These are phyloP conservation scores for Arrhopalites spinosus DNA, from an alignment of 2,888 invertebrate species.

Conservation along the genomic window DNA sequence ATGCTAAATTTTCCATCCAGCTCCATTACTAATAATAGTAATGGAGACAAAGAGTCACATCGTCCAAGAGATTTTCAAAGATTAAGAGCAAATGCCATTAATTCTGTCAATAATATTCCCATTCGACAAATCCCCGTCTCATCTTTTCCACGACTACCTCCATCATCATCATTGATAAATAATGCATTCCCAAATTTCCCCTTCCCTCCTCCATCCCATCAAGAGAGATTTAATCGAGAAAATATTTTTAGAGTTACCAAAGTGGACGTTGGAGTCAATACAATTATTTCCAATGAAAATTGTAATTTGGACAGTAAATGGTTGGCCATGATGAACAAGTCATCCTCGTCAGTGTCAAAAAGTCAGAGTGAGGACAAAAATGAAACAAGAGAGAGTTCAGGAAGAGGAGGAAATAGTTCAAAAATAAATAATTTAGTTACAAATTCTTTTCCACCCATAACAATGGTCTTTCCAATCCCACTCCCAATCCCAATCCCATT, in stretches of 20 bases:
- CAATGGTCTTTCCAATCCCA: slow-evolving; percentile 40
- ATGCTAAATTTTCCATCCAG: neutral
- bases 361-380: neutral
- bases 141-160: slow-evolving; percentile 25
- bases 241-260: neutral
- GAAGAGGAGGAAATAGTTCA: neutral
- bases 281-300: neutral
- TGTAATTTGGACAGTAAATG: neutral
- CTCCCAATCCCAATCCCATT: slow-evolving; percentile 46
- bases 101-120: slow-evolving; percentile 9
- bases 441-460: slow-evolving; percentile 22
- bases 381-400: neutral
- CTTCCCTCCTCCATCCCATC: slow-evolving; percentile 7
- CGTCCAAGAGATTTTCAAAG: neutral
- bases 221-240: neutral
- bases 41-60: neutral
- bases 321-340: neutral
- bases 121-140: slow-evolving; percentile 15
- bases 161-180: slow-evolving; percentile 3
- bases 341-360: neutral
- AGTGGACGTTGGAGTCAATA: slow-evolving; percentile 16
- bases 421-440: neutral
- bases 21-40: neutral
- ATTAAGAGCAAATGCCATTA: neutral
- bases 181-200: slow-evolving; percentile 30